Percentiles rank a stretch among this genome's conserved stretches.
phyloP scores from a whole-genome alignment of 2,113 vertebrate genomes.

The mouse (Mus musculus) region DNA sequence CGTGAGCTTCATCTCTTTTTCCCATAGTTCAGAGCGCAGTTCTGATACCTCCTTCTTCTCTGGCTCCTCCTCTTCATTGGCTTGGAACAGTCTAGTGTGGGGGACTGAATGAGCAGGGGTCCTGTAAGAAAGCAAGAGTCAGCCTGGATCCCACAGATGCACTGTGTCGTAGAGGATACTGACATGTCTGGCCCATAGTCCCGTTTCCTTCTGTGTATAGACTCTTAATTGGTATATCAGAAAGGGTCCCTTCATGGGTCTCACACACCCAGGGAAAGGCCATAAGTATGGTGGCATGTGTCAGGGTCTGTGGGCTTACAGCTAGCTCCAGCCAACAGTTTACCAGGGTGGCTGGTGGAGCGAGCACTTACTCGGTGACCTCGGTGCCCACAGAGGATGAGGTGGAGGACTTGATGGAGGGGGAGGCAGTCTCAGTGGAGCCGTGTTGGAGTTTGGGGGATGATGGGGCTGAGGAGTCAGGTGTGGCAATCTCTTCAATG shows the following conservation, averaged over 20 bases:
- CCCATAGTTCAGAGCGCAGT: conserved; percentile 95
- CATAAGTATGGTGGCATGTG: rapidly evolving
- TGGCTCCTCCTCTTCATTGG: conserved; percentile 87
- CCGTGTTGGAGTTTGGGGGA: conserved; percentile 94
- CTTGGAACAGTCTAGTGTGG: conserved; percentile 89
- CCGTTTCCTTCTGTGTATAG: neutral
- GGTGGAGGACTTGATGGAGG: conserved; percentile 88
- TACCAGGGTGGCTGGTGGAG: rapidly evolving
- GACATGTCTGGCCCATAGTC: neutral
- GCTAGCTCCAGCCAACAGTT: neutral
- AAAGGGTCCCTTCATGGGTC: neutral
- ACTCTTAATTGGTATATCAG: neutral
- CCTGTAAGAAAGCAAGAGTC: neutral
- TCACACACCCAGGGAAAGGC: neutral
- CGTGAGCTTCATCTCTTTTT: conserved; percentile 96
- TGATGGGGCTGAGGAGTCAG: conserved; percentile 95
- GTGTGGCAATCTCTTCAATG: conserved; percentile 97
- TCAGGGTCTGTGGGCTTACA: neutral
- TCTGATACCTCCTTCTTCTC: conserved; percentile 95
- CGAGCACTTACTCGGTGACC: conserved; percentile 82
- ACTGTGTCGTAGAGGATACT: rapidly evolving
- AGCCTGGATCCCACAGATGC: neutral
- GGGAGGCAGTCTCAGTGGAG: conserved; percentile 87
- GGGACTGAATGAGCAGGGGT: neutral
- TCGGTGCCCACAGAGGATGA: conserved; percentile 90